Base-by-base conservation (phyloP, 2,888 invertebrate species). In the Belgica antarctica region DNA sequence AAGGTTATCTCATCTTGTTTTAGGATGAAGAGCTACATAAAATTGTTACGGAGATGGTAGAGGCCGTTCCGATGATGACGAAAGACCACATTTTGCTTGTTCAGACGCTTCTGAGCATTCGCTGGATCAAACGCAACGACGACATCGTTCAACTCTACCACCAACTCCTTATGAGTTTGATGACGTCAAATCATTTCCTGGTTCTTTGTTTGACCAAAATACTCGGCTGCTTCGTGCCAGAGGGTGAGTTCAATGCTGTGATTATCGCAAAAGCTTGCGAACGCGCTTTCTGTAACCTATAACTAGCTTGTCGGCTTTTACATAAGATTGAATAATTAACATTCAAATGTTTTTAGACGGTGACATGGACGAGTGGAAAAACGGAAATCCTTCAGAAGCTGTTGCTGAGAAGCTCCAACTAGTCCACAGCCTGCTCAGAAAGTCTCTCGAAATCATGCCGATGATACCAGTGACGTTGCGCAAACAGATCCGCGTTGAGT, bases 391-490 rank as follows among this genome's bases (percentile, higher is more conserved):
- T 1, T 79, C 81, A 10, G 81, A 83, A 66, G 81, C 82, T 71
- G 82, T 85, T 70, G 78, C 83, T 25, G 76, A 78, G 52, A 84
- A 82, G 75, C 85, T 88, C 78, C 82, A 85, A 68, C 84, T 87
- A 74, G 79, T 89, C 3, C 93, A 93, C 74, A 76, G 80, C 17
- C 75, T 83, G 7, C 74, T 86, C 0, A 75, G 77, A 71, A 79
- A 80, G 8, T 74, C 80, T 34, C 71, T 80, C 0, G 77, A 76
- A 1, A 76, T 78, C 1, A 77, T 80, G 47, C 88, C 88, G 17
- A 83, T 87, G 85, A 86, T 89, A 24, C 86, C 85, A 74, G 87
- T 88, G 72, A 78, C 90, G 22, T 78, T 94, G 17, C 77, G 90
- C 73, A 84, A 87, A 61, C 82, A 85, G 10, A 79, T 92, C 17